Conservation (phyloP, 2,888 invertebrate species). For the Cerastoderma edule region DNA sequence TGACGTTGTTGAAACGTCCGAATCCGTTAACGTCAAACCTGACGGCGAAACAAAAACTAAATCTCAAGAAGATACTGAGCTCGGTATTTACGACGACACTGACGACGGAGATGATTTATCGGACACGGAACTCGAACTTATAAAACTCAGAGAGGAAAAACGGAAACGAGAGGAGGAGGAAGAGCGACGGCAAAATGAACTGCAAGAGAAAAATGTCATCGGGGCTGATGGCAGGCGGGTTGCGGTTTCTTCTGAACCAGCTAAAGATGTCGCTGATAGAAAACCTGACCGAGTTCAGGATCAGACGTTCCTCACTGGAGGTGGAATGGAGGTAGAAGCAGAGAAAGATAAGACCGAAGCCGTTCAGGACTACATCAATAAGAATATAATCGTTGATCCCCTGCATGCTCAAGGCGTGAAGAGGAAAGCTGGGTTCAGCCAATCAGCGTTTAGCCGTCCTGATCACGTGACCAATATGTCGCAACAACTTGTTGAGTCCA, state of each 20-base stretch:
- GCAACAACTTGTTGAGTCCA: constrained; percentile 39
- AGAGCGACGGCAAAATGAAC: neutral
- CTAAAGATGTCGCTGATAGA: neutral
- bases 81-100: constrained; percentile 60
- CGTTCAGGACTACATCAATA: constrained; percentile 9
- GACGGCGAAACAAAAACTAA: constrained; percentile 2
- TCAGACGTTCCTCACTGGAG: constrained; percentile 10
- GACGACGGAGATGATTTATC: constrained; percentile 56
- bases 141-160: constrained; percentile 46
- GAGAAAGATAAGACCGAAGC: neutral
- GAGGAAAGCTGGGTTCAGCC: constrained; percentile 20
- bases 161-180: constrained; percentile 45
- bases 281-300: neutral
- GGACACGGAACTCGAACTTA: constrained; percentile 52
- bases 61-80: constrained; percentile 47
- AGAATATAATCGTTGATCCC: neutral
- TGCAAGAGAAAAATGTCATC: neutral
- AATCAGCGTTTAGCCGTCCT: constrained; percentile 21
- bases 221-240: constrained; percentile 14
- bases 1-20: too few species aligned
- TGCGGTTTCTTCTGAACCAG: neutral
- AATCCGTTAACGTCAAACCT: too few species aligned
- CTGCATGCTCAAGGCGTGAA: constrained; percentile 17
- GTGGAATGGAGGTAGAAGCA: constrained; percentile 12
- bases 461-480: constrained; percentile 35